These are phyloP conservation scores for Oncorhynchus masou DNA, from an alignment of 2,113 vertebrate species.

Conservation along the genomic window DNA sequence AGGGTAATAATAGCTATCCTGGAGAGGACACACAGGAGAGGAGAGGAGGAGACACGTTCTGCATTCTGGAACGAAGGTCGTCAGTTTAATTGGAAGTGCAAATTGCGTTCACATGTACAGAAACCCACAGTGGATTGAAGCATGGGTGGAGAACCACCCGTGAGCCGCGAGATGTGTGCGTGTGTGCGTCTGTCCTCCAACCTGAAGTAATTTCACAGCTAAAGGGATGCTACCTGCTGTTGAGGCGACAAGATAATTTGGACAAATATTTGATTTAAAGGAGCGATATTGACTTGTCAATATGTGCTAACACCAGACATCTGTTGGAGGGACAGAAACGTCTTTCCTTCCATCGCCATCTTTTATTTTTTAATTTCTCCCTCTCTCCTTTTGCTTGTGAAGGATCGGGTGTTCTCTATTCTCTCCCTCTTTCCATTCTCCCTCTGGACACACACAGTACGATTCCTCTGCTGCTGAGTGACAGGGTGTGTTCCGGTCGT, in stretches of 20 bases:
- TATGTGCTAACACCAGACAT: constrained; percentile 47
- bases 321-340: constrained; percentile 33
- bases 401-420: no score
- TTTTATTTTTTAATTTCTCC: constrained; percentile 18
- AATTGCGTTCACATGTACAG: constrained; percentile 86
- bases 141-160: constrained; percentile 51
- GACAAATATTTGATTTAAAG: constrained; percentile 51
- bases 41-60: constrained; percentile 69
- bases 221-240: no score
- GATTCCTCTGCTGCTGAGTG: background rate
- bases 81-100: constrained; percentile 93
- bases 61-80: constrained; percentile 84
- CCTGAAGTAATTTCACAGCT: constrained; percentile 22
- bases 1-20: constrained; percentile 69
- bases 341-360: background rate
- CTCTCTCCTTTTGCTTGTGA: background rate
- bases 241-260: constrained; percentile 10
- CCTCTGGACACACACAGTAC: constrained; percentile 36
- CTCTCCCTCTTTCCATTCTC: constrained; percentile 40
- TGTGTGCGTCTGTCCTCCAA: constrained; percentile 21
- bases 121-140: constrained; percentile 82
- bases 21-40: constrained; percentile 62
- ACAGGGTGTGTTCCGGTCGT: background rate
- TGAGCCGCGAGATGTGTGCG: constrained; percentile 30
- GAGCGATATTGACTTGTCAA: constrained; percentile 57